Percentiles rank a stretch among this genome's conserved stretches.
Conservation (phyloP, 2,113 vertebrate species). For the Hippocampus mohnikei region DNA sequence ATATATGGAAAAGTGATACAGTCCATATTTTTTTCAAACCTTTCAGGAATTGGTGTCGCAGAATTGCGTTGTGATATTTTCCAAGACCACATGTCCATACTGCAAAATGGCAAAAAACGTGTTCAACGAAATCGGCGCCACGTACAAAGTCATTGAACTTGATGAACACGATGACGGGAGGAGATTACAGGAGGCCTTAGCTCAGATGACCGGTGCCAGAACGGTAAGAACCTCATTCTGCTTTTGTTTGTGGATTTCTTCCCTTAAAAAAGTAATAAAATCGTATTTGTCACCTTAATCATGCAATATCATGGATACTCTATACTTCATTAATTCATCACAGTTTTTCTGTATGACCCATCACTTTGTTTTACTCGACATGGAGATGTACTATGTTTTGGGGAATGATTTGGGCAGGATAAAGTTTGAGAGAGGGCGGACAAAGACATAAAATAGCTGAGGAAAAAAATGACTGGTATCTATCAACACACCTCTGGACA, state of each 20-base stretch:
- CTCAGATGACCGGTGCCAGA: conserved; percentile 82
- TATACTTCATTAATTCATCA: too few species aligned
- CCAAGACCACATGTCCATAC: conserved; percentile 88
- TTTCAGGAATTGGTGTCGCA: conserved; percentile 83
- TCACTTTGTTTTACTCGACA: too few species aligned
- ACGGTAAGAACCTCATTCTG: conserved; percentile 75
- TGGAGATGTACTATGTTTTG: too few species aligned
- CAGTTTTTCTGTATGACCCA: too few species aligned
- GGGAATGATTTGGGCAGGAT: too few species aligned
- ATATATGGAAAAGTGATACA: not conserved
- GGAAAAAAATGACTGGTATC: too few species aligned
- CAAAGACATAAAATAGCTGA: too few species aligned
- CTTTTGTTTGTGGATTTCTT: not conserved
- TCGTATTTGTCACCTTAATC: not conserved
- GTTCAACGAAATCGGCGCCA: conserved; percentile 82
- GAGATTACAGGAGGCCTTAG: conserved; percentile 82
- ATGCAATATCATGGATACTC: not conserved
- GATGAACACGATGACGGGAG: conserved; percentile 80
- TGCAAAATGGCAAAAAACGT: conserved; percentile 91
- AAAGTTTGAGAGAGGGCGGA: too few species aligned
- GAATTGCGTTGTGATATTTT: conserved; percentile 95
- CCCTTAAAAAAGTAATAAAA: too few species aligned
- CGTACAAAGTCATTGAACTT: conserved; percentile 85
- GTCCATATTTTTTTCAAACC: conserved; percentile 2
- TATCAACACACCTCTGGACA: too few species aligned